Percentiles rank a stretch among this genome's conserved stretches.
phyloP scores from a whole-genome alignment of 2,113 vertebrate genomes.

The Octodon degus region DNA sequence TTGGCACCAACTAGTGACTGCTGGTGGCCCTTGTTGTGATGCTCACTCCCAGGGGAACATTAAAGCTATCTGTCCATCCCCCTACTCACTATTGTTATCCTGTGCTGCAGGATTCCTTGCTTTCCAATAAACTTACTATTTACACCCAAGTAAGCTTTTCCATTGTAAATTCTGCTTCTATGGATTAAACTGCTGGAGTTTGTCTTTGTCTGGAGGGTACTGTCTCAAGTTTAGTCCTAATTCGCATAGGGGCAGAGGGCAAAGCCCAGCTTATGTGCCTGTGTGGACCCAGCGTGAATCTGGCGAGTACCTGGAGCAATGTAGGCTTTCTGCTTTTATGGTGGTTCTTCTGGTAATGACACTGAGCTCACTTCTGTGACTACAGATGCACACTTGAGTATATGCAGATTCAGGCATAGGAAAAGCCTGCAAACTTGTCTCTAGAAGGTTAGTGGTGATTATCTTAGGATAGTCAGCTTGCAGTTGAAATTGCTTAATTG shows the following conservation, averaged over 20 bases:
- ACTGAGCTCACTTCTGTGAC: not conserved
- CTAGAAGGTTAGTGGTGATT: not conserved
- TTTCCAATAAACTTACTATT: not conserved
- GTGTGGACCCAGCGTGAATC: not conserved
- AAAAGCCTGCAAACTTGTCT: not conserved
- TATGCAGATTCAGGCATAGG: too few species aligned
- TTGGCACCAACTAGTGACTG: not conserved
- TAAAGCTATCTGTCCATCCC: not conserved
- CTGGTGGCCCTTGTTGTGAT: not conserved
- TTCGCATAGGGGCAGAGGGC: not conserved
- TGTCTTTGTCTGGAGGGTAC: slow-evolving; percentile 6
- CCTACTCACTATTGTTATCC: not conserved
- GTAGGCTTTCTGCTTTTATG: not conserved
- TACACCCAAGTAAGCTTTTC: not conserved
- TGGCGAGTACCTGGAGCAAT: too few species aligned
- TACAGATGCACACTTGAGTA: too few species aligned
- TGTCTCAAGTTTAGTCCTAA: not conserved
- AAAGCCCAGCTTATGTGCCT: not conserved
- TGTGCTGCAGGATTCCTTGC: not conserved
- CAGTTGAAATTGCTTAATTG: not conserved
- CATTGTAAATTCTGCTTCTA: not conserved
- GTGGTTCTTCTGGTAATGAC: not conserved
- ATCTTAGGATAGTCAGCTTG: not conserved
- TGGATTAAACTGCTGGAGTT: not conserved
- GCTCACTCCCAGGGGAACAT: not conserved